Percentiles rank a stretch among this genome's conserved stretches.
Evolutionary conservation across 2,888 invertebrate species (phyloP).

Genomic region (Volucella zonaria): DNA sequence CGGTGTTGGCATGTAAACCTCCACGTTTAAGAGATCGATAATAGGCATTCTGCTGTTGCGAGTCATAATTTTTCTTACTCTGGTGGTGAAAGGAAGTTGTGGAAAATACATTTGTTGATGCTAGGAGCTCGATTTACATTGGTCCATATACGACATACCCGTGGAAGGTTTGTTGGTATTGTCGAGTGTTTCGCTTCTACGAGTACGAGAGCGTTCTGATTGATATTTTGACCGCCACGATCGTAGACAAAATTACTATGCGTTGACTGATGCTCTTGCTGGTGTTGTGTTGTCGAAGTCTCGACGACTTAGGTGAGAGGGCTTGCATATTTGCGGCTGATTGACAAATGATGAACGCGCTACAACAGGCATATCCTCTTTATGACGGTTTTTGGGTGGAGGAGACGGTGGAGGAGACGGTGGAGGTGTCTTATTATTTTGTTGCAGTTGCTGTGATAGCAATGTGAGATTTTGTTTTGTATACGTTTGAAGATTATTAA

Average conservation of each 20-base stretch:
- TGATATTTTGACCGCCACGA: constrained; percentile 75
- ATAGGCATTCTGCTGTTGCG: constrained; percentile 77
- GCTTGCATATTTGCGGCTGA: constrained; percentile 80
- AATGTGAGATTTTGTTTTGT: constrained; percentile 65
- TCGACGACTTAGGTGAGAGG: constrained; percentile 81
- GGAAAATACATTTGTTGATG: constrained; percentile 70
- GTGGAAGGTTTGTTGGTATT: constrained; percentile 75
- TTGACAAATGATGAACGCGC: constrained; percentile 75
- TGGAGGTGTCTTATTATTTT: constrained; percentile 78
- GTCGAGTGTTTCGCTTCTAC: constrained; percentile 80
- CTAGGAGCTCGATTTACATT: constrained; percentile 75
- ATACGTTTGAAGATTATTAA: constrained; percentile 64
- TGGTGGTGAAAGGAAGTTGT: constrained; percentile 75
- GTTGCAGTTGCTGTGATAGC: constrained; percentile 73
- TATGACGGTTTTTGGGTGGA: constrained; percentile 82
- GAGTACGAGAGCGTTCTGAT: constrained; percentile 78
- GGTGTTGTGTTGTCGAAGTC: constrained; percentile 77
- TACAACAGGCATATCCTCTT: constrained; percentile 75
- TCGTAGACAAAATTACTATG: constrained; percentile 79
- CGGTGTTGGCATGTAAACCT: constrained; percentile 83
- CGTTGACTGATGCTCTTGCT: constrained; percentile 77
- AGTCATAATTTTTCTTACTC: constrained; percentile 69
- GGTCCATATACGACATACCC: constrained; percentile 79
- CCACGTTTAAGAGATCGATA: constrained; percentile 83
- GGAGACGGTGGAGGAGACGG: constrained; percentile 82